Percentiles rank a stretch among this genome's conserved stretches.
Conservation (phyloP, 2,888 invertebrate genomes). For the Eristalis intricaria region DNA sequence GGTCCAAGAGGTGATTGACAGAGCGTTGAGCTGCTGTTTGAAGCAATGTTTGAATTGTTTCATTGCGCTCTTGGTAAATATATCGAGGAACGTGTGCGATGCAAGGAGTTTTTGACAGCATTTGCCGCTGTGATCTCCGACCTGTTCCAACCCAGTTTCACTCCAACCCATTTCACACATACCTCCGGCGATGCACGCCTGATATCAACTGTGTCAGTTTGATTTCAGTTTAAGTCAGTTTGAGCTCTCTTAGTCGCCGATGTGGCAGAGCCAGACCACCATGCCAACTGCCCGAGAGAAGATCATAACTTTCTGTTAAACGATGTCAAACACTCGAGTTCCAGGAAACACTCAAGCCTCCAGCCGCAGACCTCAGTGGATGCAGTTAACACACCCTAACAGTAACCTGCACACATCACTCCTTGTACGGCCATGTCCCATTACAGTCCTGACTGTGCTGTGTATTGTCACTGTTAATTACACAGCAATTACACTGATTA, state of each 20-base stretch:
- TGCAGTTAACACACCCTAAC: slow-evolving; percentile 32
- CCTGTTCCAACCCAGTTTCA: not conserved
- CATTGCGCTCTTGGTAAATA: too few species aligned
- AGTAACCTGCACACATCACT: not conserved
- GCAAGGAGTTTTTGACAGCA: too few species aligned
- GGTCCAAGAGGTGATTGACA: too few species aligned
- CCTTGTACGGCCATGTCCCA: slow-evolving; percentile 32
- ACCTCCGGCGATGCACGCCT: not conserved
- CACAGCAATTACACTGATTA: slow-evolving; percentile 59
- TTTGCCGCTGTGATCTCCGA: not conserved
- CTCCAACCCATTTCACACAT: not conserved
- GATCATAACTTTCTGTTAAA: slow-evolving; percentile 14
- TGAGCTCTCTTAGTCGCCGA: too few species aligned
- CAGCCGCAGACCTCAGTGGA: not conserved
- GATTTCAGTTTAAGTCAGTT: not conserved
- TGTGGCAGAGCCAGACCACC: not conserved
- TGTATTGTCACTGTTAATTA: slow-evolving; percentile 67
- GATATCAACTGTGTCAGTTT: not conserved
- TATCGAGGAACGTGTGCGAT: too few species aligned
- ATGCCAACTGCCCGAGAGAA: not conserved
- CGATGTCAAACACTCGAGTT: not conserved
- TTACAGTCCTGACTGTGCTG: slow-evolving; percentile 18
- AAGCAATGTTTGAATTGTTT: too few species aligned
- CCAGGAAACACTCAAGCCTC: not conserved
- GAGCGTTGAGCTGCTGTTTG: too few species aligned